A percentile compares a stretch with the other conserved stretches of the same genome.
phyloP scores from a whole-genome alignment of 2,113 vertebrate species.

The Struthio camelus region DNA sequence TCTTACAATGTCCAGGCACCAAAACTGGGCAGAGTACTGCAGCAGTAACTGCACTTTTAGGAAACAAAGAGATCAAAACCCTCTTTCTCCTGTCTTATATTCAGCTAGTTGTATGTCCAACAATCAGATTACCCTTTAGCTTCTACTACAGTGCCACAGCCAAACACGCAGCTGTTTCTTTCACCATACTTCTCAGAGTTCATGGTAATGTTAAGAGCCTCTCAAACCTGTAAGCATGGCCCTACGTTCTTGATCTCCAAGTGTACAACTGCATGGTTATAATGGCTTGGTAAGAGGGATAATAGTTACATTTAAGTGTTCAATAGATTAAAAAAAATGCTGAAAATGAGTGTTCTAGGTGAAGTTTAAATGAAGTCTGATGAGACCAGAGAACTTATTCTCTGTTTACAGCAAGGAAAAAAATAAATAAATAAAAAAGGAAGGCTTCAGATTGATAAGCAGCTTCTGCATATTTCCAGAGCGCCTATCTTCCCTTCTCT shows the following conservation, averaged over 20 bases:
- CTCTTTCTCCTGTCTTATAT: not conserved
- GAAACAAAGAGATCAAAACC: not conserved
- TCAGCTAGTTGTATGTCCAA: not conserved
- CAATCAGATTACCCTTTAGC: not conserved
- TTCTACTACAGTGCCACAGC: not conserved
- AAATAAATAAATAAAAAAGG: not conserved
- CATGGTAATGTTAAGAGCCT: not conserved
- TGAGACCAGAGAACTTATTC: not conserved
- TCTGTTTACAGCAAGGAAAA: not conserved
- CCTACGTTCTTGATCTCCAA: not conserved
- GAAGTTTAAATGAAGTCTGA: not conserved
- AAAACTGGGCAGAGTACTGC: not conserved
- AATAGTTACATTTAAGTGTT: not conserved
- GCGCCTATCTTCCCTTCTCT: not conserved
- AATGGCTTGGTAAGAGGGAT: not conserved
- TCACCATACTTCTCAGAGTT: not conserved
- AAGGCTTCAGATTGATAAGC: not conserved
- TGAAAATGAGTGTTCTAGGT: not conserved
- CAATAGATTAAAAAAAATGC: not conserved
- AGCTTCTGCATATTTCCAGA: not conserved
- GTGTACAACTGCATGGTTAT: not conserved
- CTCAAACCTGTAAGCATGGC: fast-evolving
- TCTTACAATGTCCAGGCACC: not conserved
- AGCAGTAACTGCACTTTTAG: not conserved
- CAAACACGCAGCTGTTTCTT: not conserved